phyloP scores from a whole-genome alignment of 2,888 invertebrate genomes.

The Euplagia quadripunctaria region DNA sequence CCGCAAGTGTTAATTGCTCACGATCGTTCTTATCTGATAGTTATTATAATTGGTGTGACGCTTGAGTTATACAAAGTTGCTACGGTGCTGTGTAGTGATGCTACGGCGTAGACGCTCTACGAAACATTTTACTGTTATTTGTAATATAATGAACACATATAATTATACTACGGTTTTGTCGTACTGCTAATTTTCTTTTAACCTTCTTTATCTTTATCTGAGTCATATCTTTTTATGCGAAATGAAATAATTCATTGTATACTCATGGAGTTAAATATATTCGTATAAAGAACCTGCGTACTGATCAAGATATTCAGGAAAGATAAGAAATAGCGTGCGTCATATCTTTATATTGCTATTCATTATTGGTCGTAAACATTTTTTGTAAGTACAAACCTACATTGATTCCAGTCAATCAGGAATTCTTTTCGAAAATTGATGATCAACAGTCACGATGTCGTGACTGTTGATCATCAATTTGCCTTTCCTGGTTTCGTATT shows the following conservation, averaged over 20 bases:
- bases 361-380: conserved; percentile 9
- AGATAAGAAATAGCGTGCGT: conserved; percentile 23
- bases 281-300: not conserved
- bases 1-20: not conserved
- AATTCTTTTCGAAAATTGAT: conserved; percentile 22
- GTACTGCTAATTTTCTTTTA: not conserved
- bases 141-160: not conserved
- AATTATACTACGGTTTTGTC: not conserved
- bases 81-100: not conserved
- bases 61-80: not conserved
- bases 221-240: not conserved
- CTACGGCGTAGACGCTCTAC: not conserved
- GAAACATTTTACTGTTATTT: not conserved
- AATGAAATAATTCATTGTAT: not conserved
- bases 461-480: not conserved
- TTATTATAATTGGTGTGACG: not conserved
- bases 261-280: too few relatives aligned
- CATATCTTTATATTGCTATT: conserved; percentile 16
- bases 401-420: conserved; percentile 13
- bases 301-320: not conserved
- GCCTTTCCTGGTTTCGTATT: not conserved
- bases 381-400: conserved; percentile 14
- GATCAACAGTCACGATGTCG: conserved; percentile 24
- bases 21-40: not conserved
- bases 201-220: not conserved